phyloP scores from a whole-genome alignment of 2,888 invertebrate genomes.

The Schrankia costaestrigalis region DNA sequence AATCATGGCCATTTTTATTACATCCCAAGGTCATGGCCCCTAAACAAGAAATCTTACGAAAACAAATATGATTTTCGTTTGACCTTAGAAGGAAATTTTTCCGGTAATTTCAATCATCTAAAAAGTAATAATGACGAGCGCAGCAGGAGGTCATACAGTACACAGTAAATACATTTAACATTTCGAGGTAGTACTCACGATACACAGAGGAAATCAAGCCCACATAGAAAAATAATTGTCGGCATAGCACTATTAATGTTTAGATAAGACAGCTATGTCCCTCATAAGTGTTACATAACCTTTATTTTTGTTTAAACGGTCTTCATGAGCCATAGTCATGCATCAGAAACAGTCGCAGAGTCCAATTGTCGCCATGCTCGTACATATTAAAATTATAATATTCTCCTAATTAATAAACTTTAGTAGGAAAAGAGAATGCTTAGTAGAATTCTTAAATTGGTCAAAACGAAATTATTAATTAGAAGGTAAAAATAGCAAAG shows the following conservation, averaged over 20 bases:
- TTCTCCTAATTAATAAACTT: too few relatives aligned
- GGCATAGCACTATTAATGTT: neutral
- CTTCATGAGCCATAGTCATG: too few relatives aligned
- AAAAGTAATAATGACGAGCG: slow-evolving; percentile 12
- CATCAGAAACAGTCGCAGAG: too few relatives aligned
- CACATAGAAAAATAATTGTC: slow-evolving; percentile 5
- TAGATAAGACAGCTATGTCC: neutral
- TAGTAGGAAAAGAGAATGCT: too few relatives aligned
- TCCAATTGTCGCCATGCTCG: too few relatives aligned
- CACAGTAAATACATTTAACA: slow-evolving; percentile 33
- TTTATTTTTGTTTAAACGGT: neutral
- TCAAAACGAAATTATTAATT: too few relatives aligned
- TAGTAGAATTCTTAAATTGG: too few relatives aligned
- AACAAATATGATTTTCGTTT: neutral
- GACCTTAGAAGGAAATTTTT: neutral
- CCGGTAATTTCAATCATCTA: neutral
- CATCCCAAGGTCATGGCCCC: too few relatives aligned
- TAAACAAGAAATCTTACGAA: too few relatives aligned
- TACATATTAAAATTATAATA: neutral
- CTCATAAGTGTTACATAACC: neutral
- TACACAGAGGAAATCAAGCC: slow-evolving; percentile 45
- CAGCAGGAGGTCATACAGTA: slow-evolving; percentile 19
- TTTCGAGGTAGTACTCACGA: slow-evolving; percentile 22
- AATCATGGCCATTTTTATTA: too few relatives aligned
- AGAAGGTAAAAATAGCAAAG: too few relatives aligned